A percentile compares a stretch with the other conserved stretches of the same genome.
These are phyloP conservation scores for Rhea pennata DNA, from an alignment of 2,113 vertebrate species.

Conservation along the genomic window DNA sequence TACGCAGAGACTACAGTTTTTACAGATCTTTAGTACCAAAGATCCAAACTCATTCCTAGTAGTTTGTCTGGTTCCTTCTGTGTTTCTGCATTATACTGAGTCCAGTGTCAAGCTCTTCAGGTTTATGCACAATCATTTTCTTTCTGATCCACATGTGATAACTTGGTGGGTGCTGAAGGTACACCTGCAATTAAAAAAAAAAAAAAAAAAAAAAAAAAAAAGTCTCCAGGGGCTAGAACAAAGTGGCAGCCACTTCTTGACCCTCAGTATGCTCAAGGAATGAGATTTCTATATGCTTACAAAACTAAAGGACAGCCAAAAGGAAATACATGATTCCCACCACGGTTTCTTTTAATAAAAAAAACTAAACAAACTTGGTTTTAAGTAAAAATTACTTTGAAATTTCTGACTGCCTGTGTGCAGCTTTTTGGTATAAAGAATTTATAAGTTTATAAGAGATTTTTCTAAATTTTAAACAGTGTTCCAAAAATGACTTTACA, in stretches of 20 bases:
- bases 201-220: too few relatives aligned
- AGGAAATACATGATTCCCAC: neutral
- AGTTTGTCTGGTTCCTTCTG: neutral
- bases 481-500: neutral
- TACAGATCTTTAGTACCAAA: neutral
- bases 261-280: neutral
- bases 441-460: neutral
- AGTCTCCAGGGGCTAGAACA: neutral
- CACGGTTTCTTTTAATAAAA: neutral
- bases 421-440: neutral
- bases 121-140: neutral
- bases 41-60: neutral
- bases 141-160: neutral
- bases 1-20: neutral
- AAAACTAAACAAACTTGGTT: neutral
- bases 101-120: neutral
- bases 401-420: neutral
- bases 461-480: neutral
- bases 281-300: neutral
- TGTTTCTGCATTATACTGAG: neutral
- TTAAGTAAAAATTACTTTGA: neutral
- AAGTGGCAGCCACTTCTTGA: neutral
- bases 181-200: neutral
- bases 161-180: neutral
- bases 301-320: neutral